Evolutionary conservation across 2,888 invertebrate species (phyloP).

Genomic region (Eupithecia inturbata): DNA sequence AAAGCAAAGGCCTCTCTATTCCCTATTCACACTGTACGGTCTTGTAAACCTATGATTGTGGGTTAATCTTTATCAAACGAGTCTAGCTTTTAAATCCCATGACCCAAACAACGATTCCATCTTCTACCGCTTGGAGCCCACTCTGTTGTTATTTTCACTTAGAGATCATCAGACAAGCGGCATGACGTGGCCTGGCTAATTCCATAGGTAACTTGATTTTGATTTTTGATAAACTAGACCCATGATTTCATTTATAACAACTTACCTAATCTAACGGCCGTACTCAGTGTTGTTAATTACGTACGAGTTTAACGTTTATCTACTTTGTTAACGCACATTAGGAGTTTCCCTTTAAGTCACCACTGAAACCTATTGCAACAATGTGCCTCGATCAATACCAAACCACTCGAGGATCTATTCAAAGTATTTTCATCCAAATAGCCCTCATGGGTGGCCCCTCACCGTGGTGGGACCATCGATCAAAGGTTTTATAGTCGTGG

Average conservation of each 20-base stretch:
- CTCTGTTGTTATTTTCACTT: not conserved
- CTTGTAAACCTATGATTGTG: not conserved
- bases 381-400: not conserved
- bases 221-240: not conserved
- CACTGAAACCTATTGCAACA: not conserved
- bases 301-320: not conserved
- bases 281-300: not conserved
- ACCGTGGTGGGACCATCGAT: conserved; percentile 32
- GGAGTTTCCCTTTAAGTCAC: conserved; percentile 2
- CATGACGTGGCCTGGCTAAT: not conserved
- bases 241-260: not conserved
- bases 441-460: conserved; percentile 36
- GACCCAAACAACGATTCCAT: not conserved
- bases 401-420: not conserved
- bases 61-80: not conserved
- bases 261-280: not conserved
- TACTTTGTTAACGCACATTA: not conserved
- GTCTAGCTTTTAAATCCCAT: not conserved
- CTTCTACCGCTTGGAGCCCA: not conserved
- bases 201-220: not conserved
- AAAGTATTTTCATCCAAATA: conserved; percentile 12
- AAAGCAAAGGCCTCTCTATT: not conserved
- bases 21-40: not conserved
- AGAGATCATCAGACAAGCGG: not conserved
- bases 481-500: conserved; percentile 25